Percentiles rank a stretch among this genome's conserved stretches.
phyloP scores from a whole-genome alignment of 2,797 vertebrate genomes.

The Acomys russatus region DNA sequence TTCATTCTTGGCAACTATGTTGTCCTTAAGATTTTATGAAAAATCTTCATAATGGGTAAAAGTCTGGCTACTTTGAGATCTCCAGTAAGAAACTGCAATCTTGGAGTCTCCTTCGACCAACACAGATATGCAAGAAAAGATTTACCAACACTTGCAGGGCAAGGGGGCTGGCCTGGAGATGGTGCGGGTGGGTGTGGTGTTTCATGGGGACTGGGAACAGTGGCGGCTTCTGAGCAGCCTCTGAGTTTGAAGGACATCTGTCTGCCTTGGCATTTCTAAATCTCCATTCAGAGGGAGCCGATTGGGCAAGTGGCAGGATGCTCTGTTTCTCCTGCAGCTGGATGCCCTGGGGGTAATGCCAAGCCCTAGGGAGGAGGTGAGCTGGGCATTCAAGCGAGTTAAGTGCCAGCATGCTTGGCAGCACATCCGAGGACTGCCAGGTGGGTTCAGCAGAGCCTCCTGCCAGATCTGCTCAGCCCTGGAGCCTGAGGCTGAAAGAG shows the following conservation, averaged over 20 bases:
- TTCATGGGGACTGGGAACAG: background rate
- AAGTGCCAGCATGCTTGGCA: background rate
- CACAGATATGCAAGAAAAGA: background rate
- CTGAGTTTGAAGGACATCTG: background rate
- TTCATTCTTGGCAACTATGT: background rate
- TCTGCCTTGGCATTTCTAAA: background rate
- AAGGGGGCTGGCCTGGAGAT: background rate
- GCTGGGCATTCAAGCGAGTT: background rate
- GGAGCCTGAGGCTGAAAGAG: slow-evolving; percentile 17
- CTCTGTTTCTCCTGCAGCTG: background rate
- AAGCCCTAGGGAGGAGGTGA: background rate
- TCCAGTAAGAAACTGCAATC: background rate
- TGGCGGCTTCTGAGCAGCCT: background rate
- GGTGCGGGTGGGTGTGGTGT: background rate
- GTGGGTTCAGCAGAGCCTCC: slow-evolving; percentile 42
- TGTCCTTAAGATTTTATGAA: slow-evolving; percentile 15
- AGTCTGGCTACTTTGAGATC: background rate
- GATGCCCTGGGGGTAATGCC: background rate
- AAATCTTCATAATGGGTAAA: background rate
- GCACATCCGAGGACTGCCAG: background rate
- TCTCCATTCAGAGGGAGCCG: background rate
- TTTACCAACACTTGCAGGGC: fast-evolving
- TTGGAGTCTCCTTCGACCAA: too few species aligned
- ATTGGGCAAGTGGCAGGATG: background rate
- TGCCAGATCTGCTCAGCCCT: slow-evolving; percentile 33